phyloP scores from a whole-genome alignment of 2,113 vertebrate genomes.

The Myocastor coypus region DNA sequence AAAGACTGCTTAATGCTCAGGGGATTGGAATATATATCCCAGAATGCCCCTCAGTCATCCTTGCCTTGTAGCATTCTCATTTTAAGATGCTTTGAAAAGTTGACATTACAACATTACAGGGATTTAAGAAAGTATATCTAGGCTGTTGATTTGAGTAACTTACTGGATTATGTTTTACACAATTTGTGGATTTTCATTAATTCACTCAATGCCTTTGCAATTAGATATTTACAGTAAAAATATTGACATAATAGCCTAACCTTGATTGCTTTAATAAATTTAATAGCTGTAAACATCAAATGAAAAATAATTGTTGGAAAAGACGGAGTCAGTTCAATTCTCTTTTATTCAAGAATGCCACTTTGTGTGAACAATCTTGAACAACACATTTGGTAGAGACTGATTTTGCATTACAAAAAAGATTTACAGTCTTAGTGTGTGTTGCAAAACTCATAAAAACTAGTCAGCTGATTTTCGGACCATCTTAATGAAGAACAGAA shows the following conservation, averaged over 20 bases:
- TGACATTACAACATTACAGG: not conserved
- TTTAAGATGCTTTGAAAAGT: conserved; percentile 11
- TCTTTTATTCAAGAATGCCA: not conserved
- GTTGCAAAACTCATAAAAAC: conserved; percentile 37
- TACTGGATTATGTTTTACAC: conserved; percentile 32
- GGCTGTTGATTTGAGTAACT: not conserved
- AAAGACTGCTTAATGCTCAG: not conserved
- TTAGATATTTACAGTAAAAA: conserved; percentile 7
- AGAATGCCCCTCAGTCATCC: not conserved
- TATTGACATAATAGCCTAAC: not conserved
- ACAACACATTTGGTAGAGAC: not conserved
- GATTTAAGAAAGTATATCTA: not conserved
- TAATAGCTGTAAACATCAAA: not conserved
- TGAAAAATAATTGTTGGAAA: not conserved
- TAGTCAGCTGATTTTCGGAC: conserved; percentile 13
- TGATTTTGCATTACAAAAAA: conserved; percentile 2
- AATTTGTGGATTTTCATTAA: not conserved
- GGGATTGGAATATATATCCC: not conserved
- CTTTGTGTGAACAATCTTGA: conserved; percentile 1
- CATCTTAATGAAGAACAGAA: conserved; percentile 13
- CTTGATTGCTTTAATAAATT: not conserved
- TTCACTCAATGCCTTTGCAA: not conserved
- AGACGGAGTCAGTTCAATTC: not conserved
- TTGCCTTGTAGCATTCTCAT: not conserved
- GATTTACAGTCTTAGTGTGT: not conserved